Evolutionary conservation across 2,888 invertebrate genomes (phyloP).

Genomic region (Drosophila formosana): DNA sequence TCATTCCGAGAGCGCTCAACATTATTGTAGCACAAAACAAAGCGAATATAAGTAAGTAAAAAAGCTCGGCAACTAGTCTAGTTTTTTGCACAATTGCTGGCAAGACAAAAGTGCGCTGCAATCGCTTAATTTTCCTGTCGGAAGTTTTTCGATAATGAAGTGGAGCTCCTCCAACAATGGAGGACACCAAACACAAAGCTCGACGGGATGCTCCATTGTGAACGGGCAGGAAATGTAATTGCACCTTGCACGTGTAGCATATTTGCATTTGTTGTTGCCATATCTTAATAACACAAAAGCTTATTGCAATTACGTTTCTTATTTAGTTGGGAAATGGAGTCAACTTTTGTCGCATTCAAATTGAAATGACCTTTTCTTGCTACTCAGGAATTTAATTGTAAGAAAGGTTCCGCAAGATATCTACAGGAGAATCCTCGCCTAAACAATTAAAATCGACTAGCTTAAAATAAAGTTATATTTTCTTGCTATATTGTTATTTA

Average conservation of each 20-base stretch:
- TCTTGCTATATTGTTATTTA: too few species aligned
- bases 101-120: slow-evolving; percentile 42
- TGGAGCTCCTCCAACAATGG: slow-evolving; percentile 36
- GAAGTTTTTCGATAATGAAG: slow-evolving; percentile 71
- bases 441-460: too few species aligned
- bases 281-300: slow-evolving; percentile 7
- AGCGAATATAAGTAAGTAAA: slow-evolving; percentile 7
- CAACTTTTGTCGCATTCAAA: slow-evolving; percentile 7
- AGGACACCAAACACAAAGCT: slow-evolving; percentile 28
- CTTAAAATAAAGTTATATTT: too few species aligned
- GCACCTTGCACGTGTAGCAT: slow-evolving; percentile 28
- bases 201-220: slow-evolving; percentile 23
- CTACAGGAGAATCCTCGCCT: too few species aligned
- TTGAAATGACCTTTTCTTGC: background rate
- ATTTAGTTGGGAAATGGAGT: background rate
- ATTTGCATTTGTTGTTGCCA: slow-evolving; percentile 4
- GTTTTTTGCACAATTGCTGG: slow-evolving; percentile 18
- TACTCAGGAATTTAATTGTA: background rate
- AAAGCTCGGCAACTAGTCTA: slow-evolving; percentile 17
- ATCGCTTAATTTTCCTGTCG: slow-evolving; percentile 61
- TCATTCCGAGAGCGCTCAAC: slow-evolving; percentile 1
- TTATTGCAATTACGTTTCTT: slow-evolving; percentile 6
- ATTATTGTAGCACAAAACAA: slow-evolving; percentile 8
- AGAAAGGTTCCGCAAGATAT: background rate
- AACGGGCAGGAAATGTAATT: slow-evolving; percentile 33